These are phyloP conservation scores for Drosophila paulistorum DNA, from an alignment of 1,140 invertebrate species.

Conservation along the genomic window DNA sequence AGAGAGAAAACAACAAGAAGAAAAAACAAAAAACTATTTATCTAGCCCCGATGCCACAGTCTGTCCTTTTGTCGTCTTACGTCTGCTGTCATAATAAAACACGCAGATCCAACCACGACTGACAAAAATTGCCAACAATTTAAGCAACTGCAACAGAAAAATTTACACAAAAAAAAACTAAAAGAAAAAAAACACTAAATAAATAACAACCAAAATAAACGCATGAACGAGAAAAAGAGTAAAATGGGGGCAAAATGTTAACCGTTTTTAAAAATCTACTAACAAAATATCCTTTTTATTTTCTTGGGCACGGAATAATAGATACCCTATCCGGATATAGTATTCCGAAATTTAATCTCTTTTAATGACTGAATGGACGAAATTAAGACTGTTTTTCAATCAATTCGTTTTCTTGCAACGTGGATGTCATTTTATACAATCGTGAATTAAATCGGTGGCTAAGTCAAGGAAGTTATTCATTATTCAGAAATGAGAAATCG, in stretches of 20 bases:
- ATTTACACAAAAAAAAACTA: slow-evolving; percentile 3
- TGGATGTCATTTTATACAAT: too few species aligned
- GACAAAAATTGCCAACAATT: slow-evolving; percentile 63
- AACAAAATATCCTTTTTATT: background rate
- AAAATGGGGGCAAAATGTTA: slow-evolving; percentile 20
- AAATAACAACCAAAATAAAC: slow-evolving; percentile 54
- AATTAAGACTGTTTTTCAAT: too few species aligned
- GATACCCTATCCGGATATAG: too few species aligned
- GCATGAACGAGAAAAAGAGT: slow-evolving; percentile 4
- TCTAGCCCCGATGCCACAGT: slow-evolving; percentile 22
- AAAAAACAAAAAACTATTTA: slow-evolving; percentile 43
- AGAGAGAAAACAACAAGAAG: slow-evolving; percentile 7
- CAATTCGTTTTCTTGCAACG: too few species aligned
- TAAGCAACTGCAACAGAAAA: slow-evolving; percentile 42
- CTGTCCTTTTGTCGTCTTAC: slow-evolving; percentile 1
- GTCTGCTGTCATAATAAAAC: slow-evolving; percentile 59
- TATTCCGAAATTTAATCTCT: too few species aligned
- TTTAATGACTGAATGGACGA: too few species aligned
- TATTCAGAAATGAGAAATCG: too few species aligned
- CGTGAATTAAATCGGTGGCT: too few species aligned
- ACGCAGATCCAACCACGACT: slow-evolving; percentile 48
- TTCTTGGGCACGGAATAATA: too few species aligned
- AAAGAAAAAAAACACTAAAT: slow-evolving; percentile 49
- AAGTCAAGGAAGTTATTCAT: too few species aligned
- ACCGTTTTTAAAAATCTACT: slow-evolving; percentile 7